These are phyloP conservation scores for Nymphalis c-album DNA, from an alignment of 2,888 invertebrate genomes.

Conservation along the genomic window DNA sequence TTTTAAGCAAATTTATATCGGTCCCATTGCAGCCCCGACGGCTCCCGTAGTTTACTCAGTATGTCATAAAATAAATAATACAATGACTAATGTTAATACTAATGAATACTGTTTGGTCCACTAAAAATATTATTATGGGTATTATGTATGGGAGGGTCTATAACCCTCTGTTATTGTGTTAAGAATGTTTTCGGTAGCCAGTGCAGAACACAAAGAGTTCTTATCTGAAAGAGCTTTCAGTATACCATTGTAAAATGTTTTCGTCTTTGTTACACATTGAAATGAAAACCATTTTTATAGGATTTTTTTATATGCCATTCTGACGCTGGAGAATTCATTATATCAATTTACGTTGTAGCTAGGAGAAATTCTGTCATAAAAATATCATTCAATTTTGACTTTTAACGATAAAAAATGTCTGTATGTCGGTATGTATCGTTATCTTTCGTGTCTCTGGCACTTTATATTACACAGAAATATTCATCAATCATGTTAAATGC, in stretches of 20 bases:
- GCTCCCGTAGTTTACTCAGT: too few species aligned
- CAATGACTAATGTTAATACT: too few species aligned
- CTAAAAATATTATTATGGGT: background rate
- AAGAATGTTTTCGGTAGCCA: conserved; percentile 1
- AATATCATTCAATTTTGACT: too few species aligned
- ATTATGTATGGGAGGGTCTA: too few species aligned
- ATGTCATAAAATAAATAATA: background rate
- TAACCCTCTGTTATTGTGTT: conserved; percentile 4
- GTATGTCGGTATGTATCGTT: too few species aligned
- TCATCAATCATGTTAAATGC: too few species aligned
- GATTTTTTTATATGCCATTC: conserved; percentile 16
- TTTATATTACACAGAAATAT: too few species aligned
- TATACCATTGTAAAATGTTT: conserved; percentile 16
- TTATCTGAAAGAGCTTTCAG: conserved; percentile 17
- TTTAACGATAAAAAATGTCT: too few species aligned
- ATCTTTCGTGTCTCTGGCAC: too few species aligned
- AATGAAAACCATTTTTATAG: conserved; percentile 27
- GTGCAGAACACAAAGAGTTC: conserved; percentile 10
- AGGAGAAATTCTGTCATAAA: background rate
- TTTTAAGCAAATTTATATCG: too few species aligned
- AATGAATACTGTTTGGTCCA: background rate
- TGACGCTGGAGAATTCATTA: conserved; percentile 11
- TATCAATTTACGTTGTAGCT: background rate
- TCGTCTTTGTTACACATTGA: conserved; percentile 25
- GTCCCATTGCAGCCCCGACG: too few species aligned